Evolutionary conservation across 2,797 vertebrate genomes (phyloP).

Genomic region (Parauchenoglanis punctatus): DNA sequence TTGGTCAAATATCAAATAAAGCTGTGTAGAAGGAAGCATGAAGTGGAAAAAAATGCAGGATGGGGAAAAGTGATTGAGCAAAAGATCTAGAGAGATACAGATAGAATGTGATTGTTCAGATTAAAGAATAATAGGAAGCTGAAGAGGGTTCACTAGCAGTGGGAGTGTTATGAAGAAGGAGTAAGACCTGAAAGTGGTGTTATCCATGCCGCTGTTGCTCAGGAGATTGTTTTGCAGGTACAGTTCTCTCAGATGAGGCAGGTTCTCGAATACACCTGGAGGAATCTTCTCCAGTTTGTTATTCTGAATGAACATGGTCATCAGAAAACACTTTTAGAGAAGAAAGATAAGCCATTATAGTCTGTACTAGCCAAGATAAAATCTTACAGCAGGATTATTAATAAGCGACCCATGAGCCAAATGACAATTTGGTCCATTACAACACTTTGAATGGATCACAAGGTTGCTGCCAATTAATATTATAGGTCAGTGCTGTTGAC

Average conservation of each 20-base stretch:
- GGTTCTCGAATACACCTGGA: slow-evolving; percentile 83
- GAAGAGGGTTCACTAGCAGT: neutral
- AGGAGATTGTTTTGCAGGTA: slow-evolving; percentile 95
- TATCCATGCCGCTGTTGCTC: slow-evolving; percentile 90
- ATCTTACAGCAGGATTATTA: neutral
- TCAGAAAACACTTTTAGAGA: neutral
- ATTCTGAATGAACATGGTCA: slow-evolving; percentile 74
- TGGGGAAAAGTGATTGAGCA: neutral
- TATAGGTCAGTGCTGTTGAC: neutral
- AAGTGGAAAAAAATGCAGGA: neutral
- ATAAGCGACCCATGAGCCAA: neutral
- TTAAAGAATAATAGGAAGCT: neutral
- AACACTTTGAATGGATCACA: neutral
- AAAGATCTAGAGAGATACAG: neutral
- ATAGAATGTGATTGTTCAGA: neutral
- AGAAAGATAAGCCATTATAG: neutral
- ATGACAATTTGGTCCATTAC: neutral
- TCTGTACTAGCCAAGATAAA: neutral
- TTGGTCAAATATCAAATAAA: neutral
- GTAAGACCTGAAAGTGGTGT: slow-evolving; percentile 89
- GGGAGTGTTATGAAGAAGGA: neutral
- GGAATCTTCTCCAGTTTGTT: slow-evolving; percentile 96
- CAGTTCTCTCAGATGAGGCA: slow-evolving; percentile 86
- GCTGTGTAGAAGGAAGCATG: neutral
- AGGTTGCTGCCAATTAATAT: neutral